phyloP scores from a whole-genome alignment of 2,113 vertebrate genomes.

The Smithornis capensis region DNA sequence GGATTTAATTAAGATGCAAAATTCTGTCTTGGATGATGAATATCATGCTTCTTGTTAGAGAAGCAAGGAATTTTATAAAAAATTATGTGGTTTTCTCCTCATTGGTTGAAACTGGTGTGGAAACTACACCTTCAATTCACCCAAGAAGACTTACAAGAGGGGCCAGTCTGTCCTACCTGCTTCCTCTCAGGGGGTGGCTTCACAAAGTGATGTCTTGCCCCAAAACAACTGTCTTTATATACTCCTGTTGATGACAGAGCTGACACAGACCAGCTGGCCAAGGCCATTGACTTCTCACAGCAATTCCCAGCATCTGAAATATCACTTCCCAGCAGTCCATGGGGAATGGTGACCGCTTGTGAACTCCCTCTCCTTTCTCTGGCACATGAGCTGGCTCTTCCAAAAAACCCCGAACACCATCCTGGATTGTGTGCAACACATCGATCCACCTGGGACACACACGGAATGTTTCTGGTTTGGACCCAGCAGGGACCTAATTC shows the following conservation, averaged over 20 bases:
- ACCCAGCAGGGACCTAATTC: fast-evolving
- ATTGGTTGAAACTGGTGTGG: not conserved
- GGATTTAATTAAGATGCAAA: not conserved
- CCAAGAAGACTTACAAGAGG: not conserved
- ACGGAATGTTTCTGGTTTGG: not conserved
- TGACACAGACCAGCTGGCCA: not conserved
- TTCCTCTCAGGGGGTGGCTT: not conserved
- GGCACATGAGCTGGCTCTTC: not conserved
- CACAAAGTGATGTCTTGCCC: not conserved
- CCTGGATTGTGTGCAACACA: fast-evolving
- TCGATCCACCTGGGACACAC: not conserved
- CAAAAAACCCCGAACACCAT: fast-evolving
- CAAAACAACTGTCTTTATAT: not conserved
- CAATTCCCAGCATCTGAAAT: not conserved
- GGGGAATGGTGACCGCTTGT: fast-evolving
- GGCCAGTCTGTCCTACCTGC: not conserved
- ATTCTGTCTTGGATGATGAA: not conserved
- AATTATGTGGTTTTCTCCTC: fast-evolving
- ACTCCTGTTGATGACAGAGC: not conserved
- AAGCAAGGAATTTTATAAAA: not conserved
- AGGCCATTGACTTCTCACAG: not conserved
- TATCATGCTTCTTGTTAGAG: not conserved
- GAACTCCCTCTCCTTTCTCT: not conserved
- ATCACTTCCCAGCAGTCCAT: not conserved
- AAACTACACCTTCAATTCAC: not conserved